Evolutionary conservation across 2,113 vertebrate genomes (phyloP).

Genomic region (Serilophus lunatus): DNA sequence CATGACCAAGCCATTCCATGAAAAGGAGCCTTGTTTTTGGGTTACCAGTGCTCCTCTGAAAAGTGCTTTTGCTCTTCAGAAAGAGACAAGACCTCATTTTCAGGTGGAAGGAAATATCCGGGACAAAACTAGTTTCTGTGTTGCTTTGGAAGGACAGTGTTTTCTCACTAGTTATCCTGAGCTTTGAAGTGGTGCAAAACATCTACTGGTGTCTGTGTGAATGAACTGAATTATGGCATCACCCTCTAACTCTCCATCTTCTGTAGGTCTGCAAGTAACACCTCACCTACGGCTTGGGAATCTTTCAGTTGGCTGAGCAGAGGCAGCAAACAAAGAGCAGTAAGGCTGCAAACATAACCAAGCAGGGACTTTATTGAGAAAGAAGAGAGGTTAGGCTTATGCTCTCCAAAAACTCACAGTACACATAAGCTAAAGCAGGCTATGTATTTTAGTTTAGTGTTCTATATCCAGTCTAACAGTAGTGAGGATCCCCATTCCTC

Average conservation of each 20-base stretch:
- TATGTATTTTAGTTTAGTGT: neutral
- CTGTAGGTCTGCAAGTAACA: neutral
- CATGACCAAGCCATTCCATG: neutral
- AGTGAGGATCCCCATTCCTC: neutral
- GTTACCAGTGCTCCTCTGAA: neutral
- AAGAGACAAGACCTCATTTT: neutral
- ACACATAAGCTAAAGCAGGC: neutral
- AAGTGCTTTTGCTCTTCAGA: neutral
- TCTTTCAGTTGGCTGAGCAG: neutral
- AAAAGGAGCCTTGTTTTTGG: neutral
- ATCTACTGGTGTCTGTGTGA: rapidly evolving
- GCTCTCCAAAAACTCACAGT: neutral
- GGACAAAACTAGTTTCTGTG: neutral
- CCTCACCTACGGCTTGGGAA: neutral
- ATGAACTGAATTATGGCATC: neutral
- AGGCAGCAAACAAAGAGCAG: neutral
- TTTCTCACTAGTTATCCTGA: neutral
- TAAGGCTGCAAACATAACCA: neutral
- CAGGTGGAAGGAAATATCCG: neutral
- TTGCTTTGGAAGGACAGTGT: neutral
- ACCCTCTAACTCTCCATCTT: neutral
- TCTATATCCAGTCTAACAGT: neutral
- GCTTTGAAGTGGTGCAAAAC: neutral
- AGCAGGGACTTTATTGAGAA: neutral
- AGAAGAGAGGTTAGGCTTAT: neutral